Evolutionary conservation across 1,140 invertebrate genomes (phyloP).

Genomic region (Drosophila watanabei): DNA sequence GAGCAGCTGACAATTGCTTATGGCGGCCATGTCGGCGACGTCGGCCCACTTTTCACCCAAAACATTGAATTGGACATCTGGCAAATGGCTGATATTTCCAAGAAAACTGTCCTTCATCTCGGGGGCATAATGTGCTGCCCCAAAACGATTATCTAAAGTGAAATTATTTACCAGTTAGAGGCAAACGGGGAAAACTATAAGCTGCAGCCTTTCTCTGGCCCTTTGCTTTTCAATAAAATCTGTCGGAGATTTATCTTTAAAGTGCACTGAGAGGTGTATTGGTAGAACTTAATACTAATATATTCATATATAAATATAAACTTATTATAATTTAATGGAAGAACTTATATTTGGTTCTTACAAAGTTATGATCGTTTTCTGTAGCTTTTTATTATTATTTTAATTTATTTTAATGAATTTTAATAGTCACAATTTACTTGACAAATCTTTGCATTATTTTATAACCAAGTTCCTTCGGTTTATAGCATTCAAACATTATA

Average conservation of each 20-base stretch:
- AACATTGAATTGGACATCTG: constrained; percentile 21
- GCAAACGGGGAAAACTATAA: constrained; percentile 13
- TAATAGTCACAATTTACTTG: neutral
- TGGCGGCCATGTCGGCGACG: constrained; percentile 1
- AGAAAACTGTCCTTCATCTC: constrained; percentile 26
- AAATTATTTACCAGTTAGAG: constrained; percentile 51
- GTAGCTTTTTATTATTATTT: neutral
- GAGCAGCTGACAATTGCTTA: constrained; percentile 45
- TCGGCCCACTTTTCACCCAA: constrained; percentile 16
- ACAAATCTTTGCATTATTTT: neutral
- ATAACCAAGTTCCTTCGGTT: neutral
- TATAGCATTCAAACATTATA: neutral
- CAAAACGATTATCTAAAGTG: constrained; percentile 46
- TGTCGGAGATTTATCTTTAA: constrained; percentile 27
- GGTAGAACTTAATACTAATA: neutral
- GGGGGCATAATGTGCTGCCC: constrained; percentile 19
- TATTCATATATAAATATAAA: neutral
- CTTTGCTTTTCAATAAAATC: constrained; percentile 17
- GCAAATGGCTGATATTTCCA: constrained; percentile 29
- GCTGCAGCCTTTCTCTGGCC: neutral
- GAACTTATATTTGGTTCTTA: neutral
- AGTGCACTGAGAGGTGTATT: neutral
- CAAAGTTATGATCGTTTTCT: neutral
- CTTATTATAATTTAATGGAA: neutral
- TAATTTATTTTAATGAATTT: neutral